Evolutionary conservation across 2,113 vertebrate genomes (phyloP).

Genomic region (Plectropomus leopardus): DNA sequence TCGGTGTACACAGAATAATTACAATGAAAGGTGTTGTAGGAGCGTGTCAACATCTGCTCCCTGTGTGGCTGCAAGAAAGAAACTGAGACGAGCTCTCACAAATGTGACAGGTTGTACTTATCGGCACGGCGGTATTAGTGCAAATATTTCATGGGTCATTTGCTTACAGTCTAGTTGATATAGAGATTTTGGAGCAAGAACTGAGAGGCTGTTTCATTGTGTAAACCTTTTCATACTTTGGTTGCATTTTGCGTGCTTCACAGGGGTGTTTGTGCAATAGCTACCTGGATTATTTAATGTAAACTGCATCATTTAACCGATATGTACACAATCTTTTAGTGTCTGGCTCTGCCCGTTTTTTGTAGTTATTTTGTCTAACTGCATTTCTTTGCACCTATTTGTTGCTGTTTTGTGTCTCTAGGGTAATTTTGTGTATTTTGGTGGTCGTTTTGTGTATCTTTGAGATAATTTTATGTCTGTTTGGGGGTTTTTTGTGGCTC

Average conservation of each 20-base stretch:
- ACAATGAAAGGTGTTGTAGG: slow-evolving; percentile 69
- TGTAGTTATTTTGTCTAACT: no score
- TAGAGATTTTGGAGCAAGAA: slow-evolving; percentile 1
- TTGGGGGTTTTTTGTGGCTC: no score
- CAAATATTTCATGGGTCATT: slow-evolving; percentile 22
- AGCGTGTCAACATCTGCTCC: slow-evolving; percentile 71
- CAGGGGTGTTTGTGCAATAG: background rate
- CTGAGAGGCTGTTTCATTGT: background rate
- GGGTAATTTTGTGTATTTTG: no score
- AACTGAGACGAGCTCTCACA: slow-evolving; percentile 20
- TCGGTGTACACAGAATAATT: slow-evolving; percentile 77
- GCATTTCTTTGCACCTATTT: no score
- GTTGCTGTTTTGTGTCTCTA: no score
- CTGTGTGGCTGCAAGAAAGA: slow-evolving; percentile 36
- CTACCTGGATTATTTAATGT: background rate
- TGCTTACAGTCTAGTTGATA: background rate
- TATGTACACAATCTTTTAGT: background rate
- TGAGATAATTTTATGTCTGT: no score
- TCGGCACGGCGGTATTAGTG: background rate
- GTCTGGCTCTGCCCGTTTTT: no score
- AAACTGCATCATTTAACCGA: background rate
- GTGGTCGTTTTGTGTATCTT: no score
- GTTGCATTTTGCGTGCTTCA: background rate
- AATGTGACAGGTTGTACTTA: slow-evolving; percentile 33
- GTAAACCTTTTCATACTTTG: background rate